phyloP scores from a whole-genome alignment of 2,113 vertebrate genomes.

The Nicator chloris region DNA sequence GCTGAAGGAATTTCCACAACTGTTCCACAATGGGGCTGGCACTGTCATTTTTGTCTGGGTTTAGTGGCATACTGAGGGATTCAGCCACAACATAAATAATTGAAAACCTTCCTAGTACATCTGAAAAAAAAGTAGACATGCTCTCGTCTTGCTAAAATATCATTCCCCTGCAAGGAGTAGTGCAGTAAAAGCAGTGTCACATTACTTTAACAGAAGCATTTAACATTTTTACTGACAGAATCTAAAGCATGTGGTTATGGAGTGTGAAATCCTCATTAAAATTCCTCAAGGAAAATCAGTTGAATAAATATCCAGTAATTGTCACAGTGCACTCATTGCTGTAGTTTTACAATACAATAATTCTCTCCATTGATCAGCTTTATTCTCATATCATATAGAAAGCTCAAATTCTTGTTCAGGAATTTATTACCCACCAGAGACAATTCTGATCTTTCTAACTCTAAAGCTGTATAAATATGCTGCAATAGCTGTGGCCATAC shows the following conservation, averaged over 20 bases:
- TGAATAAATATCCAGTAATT: slow-evolving; percentile 40
- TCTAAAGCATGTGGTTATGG: slow-evolving; percentile 61
- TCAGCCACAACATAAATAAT: slow-evolving; percentile 42
- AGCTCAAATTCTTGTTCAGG: not conserved
- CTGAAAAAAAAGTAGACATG: slow-evolving; percentile 13
- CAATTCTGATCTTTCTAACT: not conserved
- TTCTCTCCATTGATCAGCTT: slow-evolving; percentile 11
- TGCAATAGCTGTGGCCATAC: not conserved
- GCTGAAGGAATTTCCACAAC: not conserved
- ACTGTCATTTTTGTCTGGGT: slow-evolving; percentile 13
- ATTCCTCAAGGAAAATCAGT: slow-evolving; percentile 50
- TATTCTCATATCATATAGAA: slow-evolving; percentile 7
- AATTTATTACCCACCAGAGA: not conserved
- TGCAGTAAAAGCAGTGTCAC: slow-evolving; percentile 36
- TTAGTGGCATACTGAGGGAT: slow-evolving; percentile 1
- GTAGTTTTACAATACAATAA: not conserved
- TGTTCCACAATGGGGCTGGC: not conserved
- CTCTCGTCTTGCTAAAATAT: slow-evolving; percentile 49
- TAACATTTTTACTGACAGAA: slow-evolving; percentile 62
- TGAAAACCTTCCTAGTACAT: slow-evolving; percentile 40
- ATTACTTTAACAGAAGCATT: slow-evolving; percentile 62
- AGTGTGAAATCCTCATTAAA: slow-evolving; percentile 70
- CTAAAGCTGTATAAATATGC: not conserved
- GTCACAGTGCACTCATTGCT: not conserved
- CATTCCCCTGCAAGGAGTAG: not conserved